Base-by-base conservation (phyloP, 2,113 vertebrate genomes). In the Taxidea taxus region DNA sequence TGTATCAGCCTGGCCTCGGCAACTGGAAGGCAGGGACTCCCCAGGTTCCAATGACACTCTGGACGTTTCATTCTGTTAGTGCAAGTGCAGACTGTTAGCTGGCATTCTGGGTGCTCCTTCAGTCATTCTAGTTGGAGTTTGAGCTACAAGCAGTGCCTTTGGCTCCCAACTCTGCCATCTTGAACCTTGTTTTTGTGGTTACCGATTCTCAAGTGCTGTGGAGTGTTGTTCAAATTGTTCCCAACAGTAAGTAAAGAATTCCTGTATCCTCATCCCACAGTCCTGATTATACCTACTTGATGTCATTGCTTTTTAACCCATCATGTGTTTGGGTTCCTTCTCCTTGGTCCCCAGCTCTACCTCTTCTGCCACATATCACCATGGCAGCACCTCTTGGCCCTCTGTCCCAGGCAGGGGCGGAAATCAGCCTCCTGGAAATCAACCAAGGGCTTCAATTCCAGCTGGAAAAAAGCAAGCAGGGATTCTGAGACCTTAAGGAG, bases 401-500 rank as follows among this genome's bases (percentile, higher is more conserved):
- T 27, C 42, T 23, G 34, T 96, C 97, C 58, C 98, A 98, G 97
- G 90, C 95, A 84, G 97, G 99, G 88, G 84, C 10, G 39, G 97
- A 99, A 72, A 89, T 58, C n/a, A 98, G 29, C 0, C 88, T 97
- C 9, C 3, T 83, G 0, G 1, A 80, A 98, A 54, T 98, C 98
- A 97, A 97, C 0, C 77, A 97, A 12, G 97, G 98, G 54, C 98
- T 99, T 58, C 64, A 3, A 7, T 98, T 98, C 0, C 98, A 99
- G 89, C 97, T 99, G 91, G 97, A 56, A 0, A 97, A 98, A 86
- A 98, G 98, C 66, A 98, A 97, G 44, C 98, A 98, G 87, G 98
- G 99, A 92, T 99, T 98, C 96, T 93, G 97, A 93, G 99, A 99
- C 88, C 99, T 99, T 95, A 99, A 98, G 97, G 99, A 99, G 97